Conservation (phyloP, 2,797 vertebrate genomes). For the Dryobates pubescens region DNA sequence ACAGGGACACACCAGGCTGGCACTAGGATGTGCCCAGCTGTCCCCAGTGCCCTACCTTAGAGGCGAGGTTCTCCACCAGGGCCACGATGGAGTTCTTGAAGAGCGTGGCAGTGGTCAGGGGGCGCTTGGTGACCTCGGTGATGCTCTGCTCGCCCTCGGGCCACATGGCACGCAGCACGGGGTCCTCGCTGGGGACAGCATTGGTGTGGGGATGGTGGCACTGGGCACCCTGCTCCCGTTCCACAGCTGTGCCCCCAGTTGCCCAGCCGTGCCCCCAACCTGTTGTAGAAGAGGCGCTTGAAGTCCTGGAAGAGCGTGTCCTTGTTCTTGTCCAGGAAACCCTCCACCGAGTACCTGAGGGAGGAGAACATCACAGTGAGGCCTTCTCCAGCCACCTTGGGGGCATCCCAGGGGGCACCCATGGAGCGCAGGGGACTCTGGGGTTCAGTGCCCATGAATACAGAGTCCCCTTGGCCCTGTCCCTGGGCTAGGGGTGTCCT, state of each 20-base stretch:
- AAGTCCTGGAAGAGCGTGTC: conserved; percentile 94
- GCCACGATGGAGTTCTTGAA: conserved; percentile 96
- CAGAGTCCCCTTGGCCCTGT: not conserved
- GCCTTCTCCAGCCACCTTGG: not conserved
- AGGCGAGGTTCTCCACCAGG: conserved; percentile 89
- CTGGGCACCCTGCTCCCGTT: accelerated
- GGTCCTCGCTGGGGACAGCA: conserved; percentile 75
- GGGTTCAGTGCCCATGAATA: not conserved
- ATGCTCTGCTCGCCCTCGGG: conserved; percentile 92
- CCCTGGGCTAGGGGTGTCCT: not conserved
- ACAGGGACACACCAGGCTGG: not conserved
- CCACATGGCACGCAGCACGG: conserved; percentile 90
- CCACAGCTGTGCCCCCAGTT: not conserved
- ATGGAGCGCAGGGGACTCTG: not conserved
- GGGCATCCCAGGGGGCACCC: too few relatives aligned
- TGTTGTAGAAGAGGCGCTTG: conserved; percentile 91
- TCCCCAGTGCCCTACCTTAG: conserved; percentile 82
- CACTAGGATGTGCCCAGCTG: accelerated
- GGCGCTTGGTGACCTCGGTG: conserved; percentile 94
- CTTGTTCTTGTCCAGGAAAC: conserved; percentile 95
- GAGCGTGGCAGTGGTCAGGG: conserved; percentile 88
- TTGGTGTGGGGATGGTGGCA: not conserved
- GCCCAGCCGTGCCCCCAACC: not conserved
- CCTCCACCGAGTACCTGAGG: conserved; percentile 90
- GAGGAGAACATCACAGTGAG: not conserved